Conservation (phyloP, 1,140 invertebrate genomes). For the Diachasma alloeum region DNA sequence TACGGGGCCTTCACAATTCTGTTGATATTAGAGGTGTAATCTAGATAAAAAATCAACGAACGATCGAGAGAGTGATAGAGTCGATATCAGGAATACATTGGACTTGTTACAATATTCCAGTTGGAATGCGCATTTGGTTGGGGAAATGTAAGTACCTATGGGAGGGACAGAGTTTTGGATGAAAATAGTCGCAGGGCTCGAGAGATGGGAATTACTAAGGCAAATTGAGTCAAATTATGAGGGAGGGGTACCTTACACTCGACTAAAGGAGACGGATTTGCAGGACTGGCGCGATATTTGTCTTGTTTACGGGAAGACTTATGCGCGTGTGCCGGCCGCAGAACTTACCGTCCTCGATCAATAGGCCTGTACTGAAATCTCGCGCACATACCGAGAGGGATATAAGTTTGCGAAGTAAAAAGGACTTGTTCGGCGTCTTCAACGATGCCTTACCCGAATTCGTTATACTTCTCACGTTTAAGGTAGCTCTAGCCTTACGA, state of each 20-base stretch:
- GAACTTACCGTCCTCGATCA: slow-evolving; percentile 58
- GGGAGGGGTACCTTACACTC: not conserved
- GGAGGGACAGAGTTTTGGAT: not conserved
- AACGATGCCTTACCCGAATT: not conserved
- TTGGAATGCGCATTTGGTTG: not conserved
- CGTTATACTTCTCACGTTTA: not conserved
- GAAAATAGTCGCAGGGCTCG: not conserved
- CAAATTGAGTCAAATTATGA: not conserved
- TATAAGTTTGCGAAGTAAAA: slow-evolving; percentile 10
- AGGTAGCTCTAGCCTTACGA: too few species aligned
- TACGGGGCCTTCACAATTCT: too few species aligned
- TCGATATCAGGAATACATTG: too few species aligned
- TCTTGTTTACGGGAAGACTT: slow-evolving; percentile 63
- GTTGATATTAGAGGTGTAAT: too few species aligned
- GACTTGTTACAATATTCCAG: too few species aligned
- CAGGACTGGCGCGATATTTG: slow-evolving; percentile 60
- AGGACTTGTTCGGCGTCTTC: slow-evolving; percentile 13
- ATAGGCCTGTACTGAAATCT: slow-evolving; percentile 63
- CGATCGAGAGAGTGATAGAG: too few species aligned
- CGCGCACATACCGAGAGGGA: slow-evolving; percentile 37
- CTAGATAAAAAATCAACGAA: too few species aligned
- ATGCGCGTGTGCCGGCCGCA: slow-evolving; percentile 63
- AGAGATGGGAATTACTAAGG: not conserved
- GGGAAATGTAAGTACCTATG: not conserved
- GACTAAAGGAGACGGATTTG: slow-evolving; percentile 48